These are phyloP conservation scores for Harmothoe impar DNA, from an alignment of 2,888 invertebrate genomes.

Conservation along the genomic window DNA sequence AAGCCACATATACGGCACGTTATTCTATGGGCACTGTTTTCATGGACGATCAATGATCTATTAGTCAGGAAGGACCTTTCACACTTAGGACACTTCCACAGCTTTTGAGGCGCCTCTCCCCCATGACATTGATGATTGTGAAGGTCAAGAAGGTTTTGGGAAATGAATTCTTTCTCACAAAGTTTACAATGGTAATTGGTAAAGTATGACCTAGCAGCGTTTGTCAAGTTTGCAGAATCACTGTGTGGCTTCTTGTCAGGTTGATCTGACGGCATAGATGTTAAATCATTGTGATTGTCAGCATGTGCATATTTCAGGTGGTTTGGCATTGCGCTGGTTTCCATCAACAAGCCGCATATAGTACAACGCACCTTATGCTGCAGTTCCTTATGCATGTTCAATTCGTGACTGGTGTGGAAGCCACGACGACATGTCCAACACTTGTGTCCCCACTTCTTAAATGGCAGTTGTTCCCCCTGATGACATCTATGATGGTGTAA, in stretches of 20 bases:
- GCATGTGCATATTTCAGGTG: too few relatives aligned
- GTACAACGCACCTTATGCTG: too few relatives aligned
- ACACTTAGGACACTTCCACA: too few relatives aligned
- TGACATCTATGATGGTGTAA: neutral
- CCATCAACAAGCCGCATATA: too few relatives aligned
- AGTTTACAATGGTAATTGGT: neutral
- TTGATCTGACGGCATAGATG: neutral
- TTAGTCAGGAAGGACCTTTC: too few relatives aligned
- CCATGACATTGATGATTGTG: conserved; percentile 8
- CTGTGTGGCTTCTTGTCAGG: neutral
- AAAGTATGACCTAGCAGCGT: too few relatives aligned
- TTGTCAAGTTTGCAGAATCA: neutral
- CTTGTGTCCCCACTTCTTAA: neutral
- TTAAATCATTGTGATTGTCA: too few relatives aligned
- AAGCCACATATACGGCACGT: too few relatives aligned
- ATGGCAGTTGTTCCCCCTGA: neutral
- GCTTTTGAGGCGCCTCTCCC: neutral
- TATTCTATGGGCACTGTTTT: too few relatives aligned
- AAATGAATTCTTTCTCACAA: neutral
- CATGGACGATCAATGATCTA: too few relatives aligned
- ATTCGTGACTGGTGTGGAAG: neutral
- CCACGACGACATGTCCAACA: neutral
- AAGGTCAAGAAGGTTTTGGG: neutral
- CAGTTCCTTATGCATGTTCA: too few relatives aligned
- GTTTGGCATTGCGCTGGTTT: too few relatives aligned